Base-by-base conservation (phyloP, 2,888 invertebrate species). In the Pachymerium ferrugineum region DNA sequence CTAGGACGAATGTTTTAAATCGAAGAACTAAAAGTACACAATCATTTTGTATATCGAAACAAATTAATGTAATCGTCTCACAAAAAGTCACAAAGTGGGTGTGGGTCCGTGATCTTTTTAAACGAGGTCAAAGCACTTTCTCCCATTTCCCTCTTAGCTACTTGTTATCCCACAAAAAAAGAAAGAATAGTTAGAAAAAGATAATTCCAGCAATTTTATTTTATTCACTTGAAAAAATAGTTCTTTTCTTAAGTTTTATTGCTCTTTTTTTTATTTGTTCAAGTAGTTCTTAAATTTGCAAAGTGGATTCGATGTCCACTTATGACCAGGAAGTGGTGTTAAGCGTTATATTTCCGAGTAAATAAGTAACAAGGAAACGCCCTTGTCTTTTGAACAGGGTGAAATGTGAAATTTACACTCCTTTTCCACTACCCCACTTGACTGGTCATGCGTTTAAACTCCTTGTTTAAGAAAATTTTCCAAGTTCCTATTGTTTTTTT, bases 341-440 rank as follows among this genome's bases (percentile, higher is more conserved):
- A 25, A 25, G 28, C 12, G 28, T 62, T 54, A 8, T 62, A 14
- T 62, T 47, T 62, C 62, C 62, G 62, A 62, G 62, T 38, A 38
- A 38, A 38, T 38, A 38, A 16, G 12, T 12, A 38, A 16, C n/a
- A 10, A n/a, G 62, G 62, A 62, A 62, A 62, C 62, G 62, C 62
- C 62, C 62, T 62, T 62, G 62, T 62, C 28, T 62, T 62, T 10
- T 5, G 28, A 62, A 14, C 62, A 6, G 28, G 28, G 62, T 28
- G 28, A 62, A 62, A 25, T 62, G 62, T 62, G 62, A 62, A 62
- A 28, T 62, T 62, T 62, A 62, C 62, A 62, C 62, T 62, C 62
- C 25, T 14, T n/a, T 62, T 62, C 62, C n/a, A 25, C 8, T 62
- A 62, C 62, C 62, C 62, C n/a, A 62, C 25, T 62, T 62, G 62